phyloP scores from a whole-genome alignment of 2,888 invertebrate genomes.

The Rhingia rostrata region DNA sequence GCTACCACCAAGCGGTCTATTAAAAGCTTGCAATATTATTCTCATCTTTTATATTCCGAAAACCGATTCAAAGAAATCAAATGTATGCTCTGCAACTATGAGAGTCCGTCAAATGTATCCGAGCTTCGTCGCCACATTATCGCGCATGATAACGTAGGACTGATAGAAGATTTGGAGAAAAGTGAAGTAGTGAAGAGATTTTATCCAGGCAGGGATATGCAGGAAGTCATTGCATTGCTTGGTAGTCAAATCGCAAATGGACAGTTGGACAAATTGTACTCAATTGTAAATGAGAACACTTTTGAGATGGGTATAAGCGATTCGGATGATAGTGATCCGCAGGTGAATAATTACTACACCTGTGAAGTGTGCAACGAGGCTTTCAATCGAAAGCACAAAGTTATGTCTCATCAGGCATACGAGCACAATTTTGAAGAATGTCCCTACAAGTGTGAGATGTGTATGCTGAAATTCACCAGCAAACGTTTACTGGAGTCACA shows the following conservation, averaged over 20 bases:
- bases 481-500: slow-evolving; percentile 84
- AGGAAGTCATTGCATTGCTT: slow-evolving; percentile 76
- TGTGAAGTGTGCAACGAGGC: slow-evolving; percentile 77
- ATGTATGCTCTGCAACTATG: slow-evolving; percentile 80
- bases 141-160: slow-evolving; percentile 74
- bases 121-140: slow-evolving; percentile 78
- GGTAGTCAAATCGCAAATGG: slow-evolving; percentile 76
- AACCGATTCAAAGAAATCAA: slow-evolving; percentile 77
- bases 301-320: slow-evolving; percentile 81
- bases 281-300: slow-evolving; percentile 79
- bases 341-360: slow-evolving; percentile 72
- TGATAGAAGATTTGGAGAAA: slow-evolving; percentile 68
- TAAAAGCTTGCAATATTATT: slow-evolving; percentile 54
- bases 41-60: slow-evolving; percentile 78
- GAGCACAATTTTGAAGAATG: slow-evolving; percentile 82
- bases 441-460: slow-evolving; percentile 84
- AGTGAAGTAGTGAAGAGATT: slow-evolving; percentile 77
- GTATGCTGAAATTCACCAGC: slow-evolving; percentile 84
- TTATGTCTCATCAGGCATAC: slow-evolving; percentile 78
- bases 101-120: slow-evolving; percentile 76
- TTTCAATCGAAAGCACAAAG: slow-evolving; percentile 78
- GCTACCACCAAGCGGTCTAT: slow-evolving; percentile 26
- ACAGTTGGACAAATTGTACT: slow-evolving; percentile 77
- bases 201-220: slow-evolving; percentile 71
- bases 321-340: slow-evolving; percentile 78